Evolutionary conservation across 2,797 vertebrate genomes (phyloP).

Genomic region (Erethizon dorsatum): DNA sequence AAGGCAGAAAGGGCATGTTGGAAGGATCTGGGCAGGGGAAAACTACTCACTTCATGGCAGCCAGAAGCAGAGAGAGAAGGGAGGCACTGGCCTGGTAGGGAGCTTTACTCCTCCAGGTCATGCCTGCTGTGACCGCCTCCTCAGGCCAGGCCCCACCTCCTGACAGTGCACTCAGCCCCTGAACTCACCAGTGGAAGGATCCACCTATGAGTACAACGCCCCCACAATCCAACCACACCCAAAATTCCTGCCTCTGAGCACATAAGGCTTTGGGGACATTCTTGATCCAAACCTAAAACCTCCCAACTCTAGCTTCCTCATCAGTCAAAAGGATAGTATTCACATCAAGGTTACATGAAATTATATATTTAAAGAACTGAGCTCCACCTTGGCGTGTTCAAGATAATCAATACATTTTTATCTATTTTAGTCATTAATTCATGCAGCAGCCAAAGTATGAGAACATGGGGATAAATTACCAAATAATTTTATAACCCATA

Average conservation of each 20-base stretch:
- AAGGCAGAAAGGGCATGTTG: neutral
- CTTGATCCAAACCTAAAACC: neutral
- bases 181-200: neutral
- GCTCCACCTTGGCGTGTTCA: neutral
- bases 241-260: neutral
- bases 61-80: neutral
- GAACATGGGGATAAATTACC: neutral
- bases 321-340: neutral
- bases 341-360: constrained; percentile 4
- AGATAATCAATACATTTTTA: neutral
- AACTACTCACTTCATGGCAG: neutral
- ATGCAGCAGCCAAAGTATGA: neutral
- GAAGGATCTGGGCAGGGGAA: neutral
- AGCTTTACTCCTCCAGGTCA: neutral
- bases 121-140: neutral
- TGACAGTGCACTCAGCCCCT: neutral
- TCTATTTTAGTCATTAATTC: neutral
- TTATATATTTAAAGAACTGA: neutral
- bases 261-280: neutral
- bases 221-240: neutral
- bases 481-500: neutral
- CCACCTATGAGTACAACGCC: neutral
- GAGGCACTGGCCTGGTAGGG: neutral
- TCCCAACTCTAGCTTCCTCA: neutral
- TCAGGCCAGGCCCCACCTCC: neutral